Conservation (phyloP, 2,113 vertebrate species). For the Lasiurus borealis region DNA sequence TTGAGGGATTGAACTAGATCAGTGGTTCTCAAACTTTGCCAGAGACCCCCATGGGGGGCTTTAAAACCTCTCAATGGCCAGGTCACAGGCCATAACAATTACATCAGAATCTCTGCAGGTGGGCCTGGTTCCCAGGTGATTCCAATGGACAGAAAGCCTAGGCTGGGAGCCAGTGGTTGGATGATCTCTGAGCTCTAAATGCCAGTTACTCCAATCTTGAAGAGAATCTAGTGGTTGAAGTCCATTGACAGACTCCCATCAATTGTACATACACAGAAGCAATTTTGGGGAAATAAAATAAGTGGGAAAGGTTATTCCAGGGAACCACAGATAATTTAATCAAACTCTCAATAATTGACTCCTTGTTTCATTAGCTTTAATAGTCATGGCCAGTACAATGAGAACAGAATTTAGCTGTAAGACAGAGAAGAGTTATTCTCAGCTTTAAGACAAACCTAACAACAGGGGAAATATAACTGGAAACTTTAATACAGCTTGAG, state of each 20-base stretch:
- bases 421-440: background rate
- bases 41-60: background rate
- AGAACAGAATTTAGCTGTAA: constrained; percentile 7
- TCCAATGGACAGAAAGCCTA: background rate
- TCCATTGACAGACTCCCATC: background rate
- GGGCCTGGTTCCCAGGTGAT: background rate
- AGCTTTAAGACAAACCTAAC: background rate
- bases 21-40: background rate
- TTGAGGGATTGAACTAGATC: background rate
- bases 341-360: background rate
- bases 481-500: background rate
- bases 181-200: background rate
- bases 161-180: background rate
- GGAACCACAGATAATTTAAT: background rate
- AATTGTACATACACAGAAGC: background rate
- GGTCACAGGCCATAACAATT: background rate
- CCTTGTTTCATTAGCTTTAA: background rate
- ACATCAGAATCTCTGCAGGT: background rate
- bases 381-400: background rate
- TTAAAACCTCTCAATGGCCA: background rate
- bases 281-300: background rate
- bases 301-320: background rate
- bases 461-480: background rate
- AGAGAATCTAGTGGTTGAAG: background rate
- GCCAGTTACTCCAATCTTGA: background rate